These are phyloP conservation scores for Mallotus villosus DNA, from an alignment of 2,797 vertebrate genomes.

Conservation along the genomic window DNA sequence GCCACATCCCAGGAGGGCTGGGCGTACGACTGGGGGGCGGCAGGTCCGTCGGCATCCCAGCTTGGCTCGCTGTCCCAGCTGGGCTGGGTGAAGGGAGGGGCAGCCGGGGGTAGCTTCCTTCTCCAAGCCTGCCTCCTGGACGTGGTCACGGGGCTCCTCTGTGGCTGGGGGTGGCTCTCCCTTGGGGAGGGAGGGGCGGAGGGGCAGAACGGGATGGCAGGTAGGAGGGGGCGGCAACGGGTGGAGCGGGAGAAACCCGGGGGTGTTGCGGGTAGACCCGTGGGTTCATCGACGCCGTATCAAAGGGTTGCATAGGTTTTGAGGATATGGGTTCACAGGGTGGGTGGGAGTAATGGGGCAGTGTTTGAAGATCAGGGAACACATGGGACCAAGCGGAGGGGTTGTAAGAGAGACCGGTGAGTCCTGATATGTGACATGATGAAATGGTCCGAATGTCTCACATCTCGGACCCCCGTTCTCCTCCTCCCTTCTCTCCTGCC, in stretches of 20 bases:
- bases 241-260: neutral
- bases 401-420: neutral
- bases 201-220: neutral
- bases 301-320: neutral
- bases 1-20: constrained; percentile 53
- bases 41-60: constrained; percentile 7
- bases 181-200: constrained; percentile 20
- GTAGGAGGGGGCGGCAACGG: neutral
- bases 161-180: constrained; percentile 22
- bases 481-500: too few relatives aligned
- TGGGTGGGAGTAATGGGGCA: neutral
- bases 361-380: neutral
- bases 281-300: neutral
- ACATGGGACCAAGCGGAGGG: neutral
- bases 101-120: neutral
- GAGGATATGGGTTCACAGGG: neutral
- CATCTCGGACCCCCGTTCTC: too few relatives aligned
- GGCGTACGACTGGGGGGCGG: constrained; percentile 17
- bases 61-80: constrained; percentile 37
- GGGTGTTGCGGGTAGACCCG: neutral
- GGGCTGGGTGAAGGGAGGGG: constrained; percentile 29
- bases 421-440: neutral
- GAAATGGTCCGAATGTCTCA: too few relatives aligned
- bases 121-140: constrained; percentile 32
- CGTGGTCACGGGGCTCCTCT: constrained; percentile 20